These are phyloP conservation scores for Dorcus parallelipipedus DNA, from an alignment of 2,888 invertebrate species.

Conservation along the genomic window DNA sequence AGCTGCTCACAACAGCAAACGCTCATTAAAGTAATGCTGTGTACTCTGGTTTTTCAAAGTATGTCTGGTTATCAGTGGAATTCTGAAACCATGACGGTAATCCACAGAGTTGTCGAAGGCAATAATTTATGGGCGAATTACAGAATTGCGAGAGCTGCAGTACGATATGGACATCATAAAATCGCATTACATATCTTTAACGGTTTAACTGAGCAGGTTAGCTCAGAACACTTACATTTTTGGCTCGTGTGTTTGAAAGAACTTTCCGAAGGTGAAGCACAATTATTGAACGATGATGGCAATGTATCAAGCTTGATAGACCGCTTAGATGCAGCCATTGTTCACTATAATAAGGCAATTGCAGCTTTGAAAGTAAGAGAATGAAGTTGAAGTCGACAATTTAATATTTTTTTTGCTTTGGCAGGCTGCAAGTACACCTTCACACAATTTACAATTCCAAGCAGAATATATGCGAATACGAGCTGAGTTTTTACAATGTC, in stretches of 20 bases:
- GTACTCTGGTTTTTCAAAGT: conserved; percentile 80
- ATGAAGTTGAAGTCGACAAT: not conserved
- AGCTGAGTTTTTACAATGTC: conserved; percentile 67
- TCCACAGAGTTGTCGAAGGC: conserved; percentile 51
- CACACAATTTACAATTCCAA: conserved; percentile 66
- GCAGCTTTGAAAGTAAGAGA: conserved; percentile 55
- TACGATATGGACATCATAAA: conserved; percentile 71
- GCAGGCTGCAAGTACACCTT: conserved; percentile 66
- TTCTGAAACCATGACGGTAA: conserved; percentile 54
- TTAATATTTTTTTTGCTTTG: conserved; percentile 27
- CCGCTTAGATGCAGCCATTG: conserved; percentile 55
- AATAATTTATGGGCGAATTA: conserved; percentile 83
- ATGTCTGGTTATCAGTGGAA: conserved; percentile 69
- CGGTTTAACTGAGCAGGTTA: conserved; percentile 57
- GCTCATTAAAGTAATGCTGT: conserved; percentile 69
- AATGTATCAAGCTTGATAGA: conserved; percentile 41
- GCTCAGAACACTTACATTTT: conserved; percentile 84
- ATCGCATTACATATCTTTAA: conserved; percentile 58
- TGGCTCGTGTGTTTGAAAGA: conserved; percentile 81
- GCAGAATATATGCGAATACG: conserved; percentile 74
- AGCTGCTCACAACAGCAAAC: conserved; percentile 41
- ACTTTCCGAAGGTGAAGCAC: conserved; percentile 71
- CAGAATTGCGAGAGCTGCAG: conserved; percentile 80
- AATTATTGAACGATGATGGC: conserved; percentile 48
- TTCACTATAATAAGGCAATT: conserved; percentile 63